Evolutionary conservation across 2,113 vertebrate species (phyloP).

Genomic region (Terrapene triunguis): DNA sequence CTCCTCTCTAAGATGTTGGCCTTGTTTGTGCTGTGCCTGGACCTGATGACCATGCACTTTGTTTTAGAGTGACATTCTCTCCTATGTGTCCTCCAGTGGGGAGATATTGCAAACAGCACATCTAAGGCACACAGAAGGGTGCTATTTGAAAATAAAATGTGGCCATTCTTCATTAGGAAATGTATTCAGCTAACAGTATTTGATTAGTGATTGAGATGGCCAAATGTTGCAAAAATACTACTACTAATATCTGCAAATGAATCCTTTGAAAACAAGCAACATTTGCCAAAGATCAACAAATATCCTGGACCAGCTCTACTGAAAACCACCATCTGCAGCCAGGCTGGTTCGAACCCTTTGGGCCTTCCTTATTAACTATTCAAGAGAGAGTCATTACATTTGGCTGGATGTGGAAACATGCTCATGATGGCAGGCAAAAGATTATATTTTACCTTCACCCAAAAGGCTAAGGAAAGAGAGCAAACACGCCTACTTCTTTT

Average conservation of each 20-base stretch:
- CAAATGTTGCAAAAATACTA: neutral
- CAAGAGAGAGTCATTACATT: neutral
- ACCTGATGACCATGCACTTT: neutral
- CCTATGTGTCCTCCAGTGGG: neutral
- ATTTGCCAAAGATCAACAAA: neutral
- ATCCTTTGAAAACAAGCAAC: neutral
- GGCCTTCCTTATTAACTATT: neutral
- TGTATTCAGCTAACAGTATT: neutral
- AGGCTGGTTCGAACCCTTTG: rapidly evolving
- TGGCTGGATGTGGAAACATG: neutral
- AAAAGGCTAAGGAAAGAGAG: neutral
- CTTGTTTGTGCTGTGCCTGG: too few species aligned
- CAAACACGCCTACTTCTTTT: neutral
- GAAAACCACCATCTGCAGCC: neutral
- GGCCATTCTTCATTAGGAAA: rapidly evolving
- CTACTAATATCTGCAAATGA: neutral
- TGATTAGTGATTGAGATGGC: neutral
- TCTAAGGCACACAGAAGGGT: neutral
- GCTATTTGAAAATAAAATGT: neutral
- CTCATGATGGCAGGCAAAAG: neutral
- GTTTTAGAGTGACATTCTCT: neutral
- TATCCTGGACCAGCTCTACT: neutral
- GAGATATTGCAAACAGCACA: neutral
- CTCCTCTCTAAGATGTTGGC: neutral
- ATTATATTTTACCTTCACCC: neutral